Evolutionary conservation across 2,113 vertebrate species (phyloP), one percentile per base, ranked within the genome.

Genomic region (Eretmochelys imbricata): DNA sequence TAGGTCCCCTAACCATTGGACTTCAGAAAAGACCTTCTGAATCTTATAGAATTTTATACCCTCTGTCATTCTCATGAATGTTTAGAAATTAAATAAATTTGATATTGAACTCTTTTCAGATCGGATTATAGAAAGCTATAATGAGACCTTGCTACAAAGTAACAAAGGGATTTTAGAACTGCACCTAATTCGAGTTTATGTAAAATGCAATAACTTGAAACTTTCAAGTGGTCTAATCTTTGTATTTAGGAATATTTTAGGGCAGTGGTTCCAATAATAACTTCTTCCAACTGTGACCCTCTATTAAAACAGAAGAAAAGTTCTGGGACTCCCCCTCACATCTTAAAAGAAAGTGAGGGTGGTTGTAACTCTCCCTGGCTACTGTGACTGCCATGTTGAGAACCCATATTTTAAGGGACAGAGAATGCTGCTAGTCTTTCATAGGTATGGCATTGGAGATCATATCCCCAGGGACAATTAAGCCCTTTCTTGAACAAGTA

Each of bases 341-440:
- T 6, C 69, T 42, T 38, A 42, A 75, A 75, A 42, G 38, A 24
- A 42, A 75, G 35, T 72, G 22, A 75, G 19, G 69, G n/a, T 75
- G 22, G 72, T 75, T 42, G 10, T 42, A n/a, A 75, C 8, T 72
- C 5, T 5, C n/a, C 20, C 20, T 75, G 38, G 38, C 9, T 19
- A 75, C 20, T 42, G 38, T 22, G 20, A 72, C 17, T 72, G 8
- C n/a, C n/a, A 20, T 19, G 4, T 72, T 72, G 69, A 72, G 20
- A 42, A 42, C 10, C 38, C 72, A 75, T 95, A 93, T 97, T 95
- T 97, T 96, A 94, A 97, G 96, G 89, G 72, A 25, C 5, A 94
- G 49, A 92, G 79, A 83, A 65, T 97, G 92, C 97, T 96, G 96
- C 96, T 97, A 96, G 96, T 95, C 82, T 76, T 97, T 94, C 87